These are phyloP conservation scores for Synanthedon vespiformis DNA, from an alignment of 2,888 invertebrate genomes.

Conservation along the genomic window DNA sequence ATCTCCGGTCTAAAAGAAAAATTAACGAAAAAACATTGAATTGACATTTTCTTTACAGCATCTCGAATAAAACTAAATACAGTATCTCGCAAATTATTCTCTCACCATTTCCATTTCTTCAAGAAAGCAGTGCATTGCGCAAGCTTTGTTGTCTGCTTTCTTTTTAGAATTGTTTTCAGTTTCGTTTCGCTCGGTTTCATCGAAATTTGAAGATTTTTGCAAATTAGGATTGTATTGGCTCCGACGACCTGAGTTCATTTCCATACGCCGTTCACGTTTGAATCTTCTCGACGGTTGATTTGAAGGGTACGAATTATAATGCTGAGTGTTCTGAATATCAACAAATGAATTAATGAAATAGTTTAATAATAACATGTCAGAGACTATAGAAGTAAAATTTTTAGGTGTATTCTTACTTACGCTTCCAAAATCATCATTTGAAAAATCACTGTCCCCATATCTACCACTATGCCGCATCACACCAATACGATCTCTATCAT, in stretches of 20 bases:
- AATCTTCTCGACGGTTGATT: constrained; percentile 32
- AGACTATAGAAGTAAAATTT: too few species aligned
- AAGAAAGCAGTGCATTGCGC: constrained; percentile 78
- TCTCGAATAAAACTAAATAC: not conserved
- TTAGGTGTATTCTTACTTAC: constrained; percentile 24
- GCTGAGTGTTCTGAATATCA: constrained; percentile 21
- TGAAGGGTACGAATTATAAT: constrained; percentile 25
- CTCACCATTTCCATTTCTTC: constrained; percentile 76
- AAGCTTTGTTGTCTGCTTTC: constrained; percentile 43
- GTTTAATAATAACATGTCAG: too few species aligned
- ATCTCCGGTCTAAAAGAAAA: constrained; percentile 60
- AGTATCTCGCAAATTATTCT: not conserved
- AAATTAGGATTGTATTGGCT: constrained; percentile 57
- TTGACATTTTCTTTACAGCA: not conserved
- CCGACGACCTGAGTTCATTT: constrained; percentile 48
- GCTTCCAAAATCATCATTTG: constrained; percentile 30
- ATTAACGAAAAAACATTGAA: too few species aligned
- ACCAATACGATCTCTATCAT: constrained; percentile 5
- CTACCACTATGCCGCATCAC: constrained; percentile 11
- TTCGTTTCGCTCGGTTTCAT: constrained; percentile 30
- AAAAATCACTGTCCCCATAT: constrained; percentile 12
- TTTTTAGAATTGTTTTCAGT: constrained; percentile 31
- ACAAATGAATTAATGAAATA: too few species aligned
- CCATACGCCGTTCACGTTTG: constrained; percentile 37
- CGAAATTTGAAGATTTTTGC: constrained; percentile 19